Conservation (phyloP, 2,888 invertebrate genomes). For the Drosophila lutescens region DNA sequence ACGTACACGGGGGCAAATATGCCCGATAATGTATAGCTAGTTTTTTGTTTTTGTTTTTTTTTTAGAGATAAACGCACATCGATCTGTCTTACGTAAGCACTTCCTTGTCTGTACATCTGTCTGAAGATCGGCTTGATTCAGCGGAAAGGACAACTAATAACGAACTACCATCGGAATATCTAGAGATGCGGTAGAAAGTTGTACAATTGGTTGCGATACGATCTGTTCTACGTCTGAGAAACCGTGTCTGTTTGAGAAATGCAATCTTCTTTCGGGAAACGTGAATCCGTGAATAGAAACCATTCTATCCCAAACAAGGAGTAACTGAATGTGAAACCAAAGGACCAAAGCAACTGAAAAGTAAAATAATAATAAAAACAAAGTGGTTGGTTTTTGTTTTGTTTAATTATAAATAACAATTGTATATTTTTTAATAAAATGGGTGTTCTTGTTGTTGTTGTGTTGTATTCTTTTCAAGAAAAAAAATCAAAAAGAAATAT, state of each 20-base stretch:
- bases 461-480: conserved; percentile 58
- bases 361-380: conserved; percentile 71
- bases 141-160: conserved; percentile 15
- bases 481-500: conserved; percentile 51
- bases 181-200: conserved; percentile 33
- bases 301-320: conserved; percentile 15
- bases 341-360: conserved; percentile 35
- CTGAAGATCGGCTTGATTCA: conserved; percentile 4
- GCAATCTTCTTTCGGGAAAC: conserved; percentile 6
- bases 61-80: conserved; percentile 17
- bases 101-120: conserved; percentile 8
- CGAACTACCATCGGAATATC: conserved; percentile 9
- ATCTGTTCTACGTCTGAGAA: conserved; percentile 51
- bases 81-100: conserved; percentile 12
- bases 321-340: conserved; percentile 18
- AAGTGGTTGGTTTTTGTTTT: conserved; percentile 70
- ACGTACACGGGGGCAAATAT: conserved; percentile 39
- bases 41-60: not conserved
- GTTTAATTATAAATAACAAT: conserved; percentile 83
- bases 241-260: conserved; percentile 61
- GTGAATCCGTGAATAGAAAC: conserved; percentile 5
- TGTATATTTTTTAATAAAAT: conserved; percentile 83
- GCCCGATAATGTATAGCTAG: conserved; percentile 35
- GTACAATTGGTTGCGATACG: conserved; percentile 20
- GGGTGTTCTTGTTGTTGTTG: conserved; percentile 59